Base-by-base conservation (phyloP, 2,888 invertebrate species). In the Ophion slaviceki region DNA sequence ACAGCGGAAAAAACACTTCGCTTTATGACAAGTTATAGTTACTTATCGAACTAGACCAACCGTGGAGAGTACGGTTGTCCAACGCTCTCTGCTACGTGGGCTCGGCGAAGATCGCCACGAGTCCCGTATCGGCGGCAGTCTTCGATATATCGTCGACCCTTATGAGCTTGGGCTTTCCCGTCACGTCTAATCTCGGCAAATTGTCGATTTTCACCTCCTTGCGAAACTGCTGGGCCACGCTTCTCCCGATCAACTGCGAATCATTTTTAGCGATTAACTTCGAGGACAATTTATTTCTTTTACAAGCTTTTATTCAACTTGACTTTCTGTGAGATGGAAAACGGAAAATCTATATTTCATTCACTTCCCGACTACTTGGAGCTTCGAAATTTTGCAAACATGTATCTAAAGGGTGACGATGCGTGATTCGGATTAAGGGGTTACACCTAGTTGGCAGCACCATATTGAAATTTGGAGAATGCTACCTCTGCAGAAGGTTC, bases 151-250 rank as follows among this genome's bases (percentile, higher is more conserved):
- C 93, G 75, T 93, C 93, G 14, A 93, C 92, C 3, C 92, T 91
- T 45, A 91, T 75, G 2, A 89, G 59, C 57, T 91, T 90, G 14
- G 94, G 92, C 47, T 93, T 94, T 17, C 89, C 89, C 72, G 90
- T 88, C 76, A 95, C 92, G 82, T 95, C 94, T 94, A 97, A 95
- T 17, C 96, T 96, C 0, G 98, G 98, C 92, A 99, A 94, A 94
- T 98, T 97, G 87, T 97, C 96, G 89, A 98, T 98, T 94, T 97
- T 96, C 14, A 98, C 97, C 93, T 98, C 97, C 91, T 98, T 97
- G 89, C 97, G 97, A 94, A 98, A 98, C 86, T 97, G 94, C 93
- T 98, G 97, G 40, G 98, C 97, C 40, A 98, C 96, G 94, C 97
- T 98, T 90, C 97, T 96, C 0, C 98, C 98, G 90, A 98, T 97